Base-by-base conservation (phyloP, 2,888 invertebrate species). In the Tromatobia lineatoria region DNA sequence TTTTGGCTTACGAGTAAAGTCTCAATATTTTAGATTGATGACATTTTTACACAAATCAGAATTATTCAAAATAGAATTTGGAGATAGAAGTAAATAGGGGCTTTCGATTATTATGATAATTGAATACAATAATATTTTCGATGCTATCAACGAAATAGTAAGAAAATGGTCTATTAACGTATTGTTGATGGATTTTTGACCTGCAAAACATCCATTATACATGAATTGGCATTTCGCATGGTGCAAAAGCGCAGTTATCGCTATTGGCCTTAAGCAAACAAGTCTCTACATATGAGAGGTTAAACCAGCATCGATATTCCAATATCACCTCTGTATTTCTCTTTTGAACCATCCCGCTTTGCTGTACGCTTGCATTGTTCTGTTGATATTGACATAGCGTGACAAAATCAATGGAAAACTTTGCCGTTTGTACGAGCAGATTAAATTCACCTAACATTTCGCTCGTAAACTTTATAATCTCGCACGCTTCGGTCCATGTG, bases 341-440 rank as follows among this genome's bases (percentile, higher is more conserved):
- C 38, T 38, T 42, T 13, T 64, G 38, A 42, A 42, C 42, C 20
- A 38, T 64, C 42, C 20, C 20, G 38, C 20, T 38, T 38, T 42
- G 11, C n/a, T n/a, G 34, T 18, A 18, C 64, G 34, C 38, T 64
- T 11, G 38, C 20, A 64, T 64, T 64, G 34, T 42, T 64, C 34
- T 20, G 64, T 38, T 38, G 3, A 64, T 57, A 57, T 57, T 57
- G 57, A 57, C 57, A 25, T 25, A 25, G 25, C 57, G 25, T 25
- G 57, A 25, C n/a, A 57, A 57, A 57, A 57, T 57, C 57, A 57
- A 57, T 57, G 57, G 23, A 57, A 57, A 57, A 23, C 25, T 13
- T 4, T 25, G 25, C 57, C n/a, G 15, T 15, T 15, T 8, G 15
- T 25, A 25, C 52, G 52, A 54, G 52, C 20, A 54, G 20, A 7